Conservation (phyloP, 2,113 vertebrate species). For the Gopherus evgoodei region DNA sequence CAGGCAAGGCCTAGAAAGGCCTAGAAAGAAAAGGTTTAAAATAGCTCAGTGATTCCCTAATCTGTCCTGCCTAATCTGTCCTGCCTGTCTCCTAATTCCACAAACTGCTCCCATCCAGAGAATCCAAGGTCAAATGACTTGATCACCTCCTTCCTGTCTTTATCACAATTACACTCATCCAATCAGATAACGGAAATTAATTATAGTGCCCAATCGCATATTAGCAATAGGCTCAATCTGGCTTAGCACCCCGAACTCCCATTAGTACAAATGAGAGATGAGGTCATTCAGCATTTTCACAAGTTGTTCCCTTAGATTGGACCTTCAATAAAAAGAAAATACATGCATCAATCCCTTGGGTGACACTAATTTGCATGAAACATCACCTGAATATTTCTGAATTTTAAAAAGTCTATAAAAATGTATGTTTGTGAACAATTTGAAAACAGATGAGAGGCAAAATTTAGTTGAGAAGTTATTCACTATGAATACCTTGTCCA, state of each 20-base stretch:
- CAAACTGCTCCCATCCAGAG: not conserved
- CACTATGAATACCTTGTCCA: not conserved
- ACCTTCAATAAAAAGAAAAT: not conserved
- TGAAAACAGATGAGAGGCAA: not conserved
- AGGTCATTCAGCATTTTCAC: rapidly evolving
- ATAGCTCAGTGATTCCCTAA: not conserved
- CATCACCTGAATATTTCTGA: not conserved
- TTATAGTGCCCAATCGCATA: not conserved
- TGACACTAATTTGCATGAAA: not conserved
- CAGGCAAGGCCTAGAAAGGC: not conserved
- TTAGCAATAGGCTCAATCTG: not conserved
- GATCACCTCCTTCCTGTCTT: not conserved
- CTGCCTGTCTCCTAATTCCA: slow-evolving; percentile 17
- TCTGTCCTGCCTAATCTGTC: not conserved
- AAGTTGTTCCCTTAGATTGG: rapidly evolving
- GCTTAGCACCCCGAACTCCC: not conserved
- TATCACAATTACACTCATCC: not conserved
- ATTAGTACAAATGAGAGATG: rapidly evolving
- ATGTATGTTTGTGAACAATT: not conserved
- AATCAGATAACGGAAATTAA: not conserved
- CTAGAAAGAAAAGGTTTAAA: slow-evolving; percentile 14
- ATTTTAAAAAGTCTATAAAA: not conserved
- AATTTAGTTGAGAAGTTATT: not conserved
- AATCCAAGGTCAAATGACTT: slow-evolving; percentile 24
- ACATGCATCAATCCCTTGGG: not conserved